Evolutionary conservation across 1,140 invertebrate genomes (phyloP).

Genomic region (Drosophila micromelanica): DNA sequence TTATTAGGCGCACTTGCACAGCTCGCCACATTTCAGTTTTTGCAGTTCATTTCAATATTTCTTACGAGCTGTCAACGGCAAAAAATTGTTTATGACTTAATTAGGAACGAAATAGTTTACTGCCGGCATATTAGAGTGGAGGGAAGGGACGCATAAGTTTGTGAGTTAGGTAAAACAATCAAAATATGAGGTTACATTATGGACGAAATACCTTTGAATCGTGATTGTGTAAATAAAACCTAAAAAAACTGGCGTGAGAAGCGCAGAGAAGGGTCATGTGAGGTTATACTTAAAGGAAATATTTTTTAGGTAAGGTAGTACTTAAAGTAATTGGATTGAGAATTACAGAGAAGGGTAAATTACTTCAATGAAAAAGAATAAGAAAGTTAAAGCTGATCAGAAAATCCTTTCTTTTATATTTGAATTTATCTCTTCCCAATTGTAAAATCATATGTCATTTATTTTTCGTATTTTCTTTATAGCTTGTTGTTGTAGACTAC

Average conservation of each 20-base stretch:
- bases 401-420: too few species aligned
- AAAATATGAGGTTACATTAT: neutral
- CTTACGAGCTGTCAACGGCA: conserved; percentile 66
- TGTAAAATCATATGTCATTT: neutral
- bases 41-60: conserved; percentile 54
- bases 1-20: conserved; percentile 59
- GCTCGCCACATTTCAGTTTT: conserved; percentile 42
- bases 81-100: conserved; percentile 75
- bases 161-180: conserved; percentile 1
- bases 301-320: neutral
- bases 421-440: neutral
- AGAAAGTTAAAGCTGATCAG: neutral
- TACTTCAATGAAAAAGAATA: too few species aligned
- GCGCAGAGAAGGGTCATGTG: neutral
- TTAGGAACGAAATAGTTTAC: conserved; percentile 40
- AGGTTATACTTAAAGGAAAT: neutral
- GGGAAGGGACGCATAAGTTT: neutral
- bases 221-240: neutral
- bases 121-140: neutral
- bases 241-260: neutral
- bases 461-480: neutral
- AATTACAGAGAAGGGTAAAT: neutral
- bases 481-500: conserved; percentile 9
- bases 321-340: neutral
- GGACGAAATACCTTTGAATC: neutral